A percentile compares a stretch with the other conserved stretches of the same genome.
phyloP scores from a whole-genome alignment of 2,113 vertebrate genomes.

The Vulpes lagopus region DNA sequence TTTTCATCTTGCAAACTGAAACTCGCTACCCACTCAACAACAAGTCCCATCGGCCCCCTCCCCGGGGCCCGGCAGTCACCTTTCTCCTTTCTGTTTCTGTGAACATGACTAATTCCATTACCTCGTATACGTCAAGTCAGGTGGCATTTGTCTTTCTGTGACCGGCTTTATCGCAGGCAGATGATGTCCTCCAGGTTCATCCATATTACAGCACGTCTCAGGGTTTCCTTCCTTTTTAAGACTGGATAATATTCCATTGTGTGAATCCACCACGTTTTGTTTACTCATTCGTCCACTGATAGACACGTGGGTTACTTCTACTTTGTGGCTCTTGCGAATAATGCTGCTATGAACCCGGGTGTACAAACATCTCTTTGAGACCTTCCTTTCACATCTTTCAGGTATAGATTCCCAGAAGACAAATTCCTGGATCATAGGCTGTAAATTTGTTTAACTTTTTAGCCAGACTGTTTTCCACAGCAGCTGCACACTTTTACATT shows the following conservation, averaged over 20 bases:
- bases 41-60: accelerated
- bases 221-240: conserved; percentile 11
- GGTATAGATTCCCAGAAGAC: background rate
- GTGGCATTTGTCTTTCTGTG: accelerated
- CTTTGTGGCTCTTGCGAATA: background rate
- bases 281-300: background rate
- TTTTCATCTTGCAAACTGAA: background rate
- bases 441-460: background rate
- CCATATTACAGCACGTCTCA: background rate
- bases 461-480: background rate
- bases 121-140: background rate
- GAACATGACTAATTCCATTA: too few relatives aligned
- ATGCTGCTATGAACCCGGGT: background rate
- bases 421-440: background rate
- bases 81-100: background rate
- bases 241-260: background rate
- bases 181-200: background rate
- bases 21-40: background rate
- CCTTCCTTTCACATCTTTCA: background rate
- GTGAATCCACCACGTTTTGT: background rate
- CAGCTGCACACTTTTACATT: background rate
- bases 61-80: background rate
- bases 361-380: background rate
- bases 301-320: background rate
- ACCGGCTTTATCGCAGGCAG: background rate